Evolutionary conservation across 2,888 invertebrate species (phyloP).

Genomic region (Malachius bipustulatus): DNA sequence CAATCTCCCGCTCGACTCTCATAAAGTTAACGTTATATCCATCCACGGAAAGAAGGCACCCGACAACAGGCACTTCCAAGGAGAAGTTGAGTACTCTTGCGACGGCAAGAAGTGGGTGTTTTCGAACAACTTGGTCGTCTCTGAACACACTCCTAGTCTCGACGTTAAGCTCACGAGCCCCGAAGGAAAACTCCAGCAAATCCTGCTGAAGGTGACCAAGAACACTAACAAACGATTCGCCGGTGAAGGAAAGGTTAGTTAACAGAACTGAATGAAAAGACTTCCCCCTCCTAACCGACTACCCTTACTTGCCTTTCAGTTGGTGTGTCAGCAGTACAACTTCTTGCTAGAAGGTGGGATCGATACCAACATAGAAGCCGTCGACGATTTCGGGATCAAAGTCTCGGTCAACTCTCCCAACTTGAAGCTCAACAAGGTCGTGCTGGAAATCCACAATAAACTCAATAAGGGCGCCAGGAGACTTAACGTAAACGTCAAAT

Average conservation of each 20-base stretch:
- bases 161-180: slow-evolving; percentile 47
- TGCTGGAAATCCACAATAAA: slow-evolving; percentile 51
- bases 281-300: too few species aligned
- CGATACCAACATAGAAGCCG: slow-evolving; percentile 44
- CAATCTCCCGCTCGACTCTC: slow-evolving; percentile 39
- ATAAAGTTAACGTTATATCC: slow-evolving; percentile 40
- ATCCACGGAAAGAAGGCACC: slow-evolving; percentile 36
- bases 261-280: too few species aligned
- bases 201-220: slow-evolving; percentile 36
- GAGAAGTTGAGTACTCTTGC: slow-evolving; percentile 39
- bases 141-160: slow-evolving; percentile 43
- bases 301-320: slow-evolving; percentile 9
- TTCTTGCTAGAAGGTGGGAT: slow-evolving; percentile 42
- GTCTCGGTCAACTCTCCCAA: slow-evolving; percentile 50
- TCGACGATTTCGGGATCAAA: slow-evolving; percentile 54
- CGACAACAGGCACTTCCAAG: slow-evolving; percentile 27
- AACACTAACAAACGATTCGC: slow-evolving; percentile 48
- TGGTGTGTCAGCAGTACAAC: slow-evolving; percentile 27
- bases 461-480: slow-evolving; percentile 45
- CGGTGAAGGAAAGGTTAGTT: slow-evolving; percentile 38
- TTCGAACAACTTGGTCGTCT: slow-evolving; percentile 42
- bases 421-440: slow-evolving; percentile 51
- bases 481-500: slow-evolving; percentile 50
- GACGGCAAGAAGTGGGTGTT: slow-evolving; percentile 48
- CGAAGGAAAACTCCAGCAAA: slow-evolving; percentile 32